Evolutionary conservation across 2,888 invertebrate species (phyloP), one percentile per base, ranked within the genome.

Genomic region (Tetragnatha montana): DNA sequence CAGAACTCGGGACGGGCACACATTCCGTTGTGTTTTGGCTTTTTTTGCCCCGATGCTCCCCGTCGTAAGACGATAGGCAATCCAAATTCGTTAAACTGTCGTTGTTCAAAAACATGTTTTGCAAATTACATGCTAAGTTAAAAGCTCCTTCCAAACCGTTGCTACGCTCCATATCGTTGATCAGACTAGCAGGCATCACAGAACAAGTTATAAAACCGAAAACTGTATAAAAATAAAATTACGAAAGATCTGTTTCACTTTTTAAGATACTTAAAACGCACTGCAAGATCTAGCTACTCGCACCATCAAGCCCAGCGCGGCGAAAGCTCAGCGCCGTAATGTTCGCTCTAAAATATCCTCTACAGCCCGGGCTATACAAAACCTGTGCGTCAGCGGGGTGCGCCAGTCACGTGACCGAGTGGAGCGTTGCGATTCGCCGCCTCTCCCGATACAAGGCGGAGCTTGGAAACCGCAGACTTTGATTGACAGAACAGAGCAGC

Each of bases 1-100:
- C 99, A 86, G 99, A 99, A 93, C 98, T 98, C 19, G 99, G 99
- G 92, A 99, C 99, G 92, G 99, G 98, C 92, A 99, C 99, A 94
- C 98, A 98, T 95, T 99, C 99, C 91, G 99, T 99, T 97, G 98
- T 99, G 94, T 99, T 99, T 95, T 98, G 98, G 92, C 97, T 97
- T 94, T 97, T 98, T 95, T 97, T 98, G 91, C 81, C 82, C 21
- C 91, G 78, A 78, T 85, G 89, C 51, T 90, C 84, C n/a, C 78
- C 79, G 71, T 91, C 88, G 81, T 82, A 87, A 51, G 88, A 50
- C 91, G 91, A 91, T 91, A 83, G 35, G 83, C 92, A 92, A 91
- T 71, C 21, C 21, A 10, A 10, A 21, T 71, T 21, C 71, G 71
- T 21, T 71, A 21, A 71, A 71, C 19, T 50, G n/a, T 78, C 70